Evolutionary conservation across 2,797 vertebrate genomes (phyloP).

Genomic region (Enteromius viviparus): DNA sequence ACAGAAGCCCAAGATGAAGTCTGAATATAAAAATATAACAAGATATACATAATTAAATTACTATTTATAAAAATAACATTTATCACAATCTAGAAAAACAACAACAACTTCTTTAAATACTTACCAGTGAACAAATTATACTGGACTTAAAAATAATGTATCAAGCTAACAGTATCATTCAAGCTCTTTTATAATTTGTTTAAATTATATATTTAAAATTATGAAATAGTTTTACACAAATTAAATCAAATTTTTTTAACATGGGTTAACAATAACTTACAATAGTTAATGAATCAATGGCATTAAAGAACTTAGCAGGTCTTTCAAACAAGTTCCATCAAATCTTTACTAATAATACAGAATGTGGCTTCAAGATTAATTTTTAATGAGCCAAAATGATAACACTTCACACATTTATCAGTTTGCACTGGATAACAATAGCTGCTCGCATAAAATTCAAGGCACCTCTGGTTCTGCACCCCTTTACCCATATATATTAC

Average conservation of each 20-base stretch:
- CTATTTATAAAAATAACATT: neutral
- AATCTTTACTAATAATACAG: neutral
- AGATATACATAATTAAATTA: neutral
- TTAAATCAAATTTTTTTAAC: neutral
- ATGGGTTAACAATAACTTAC: neutral
- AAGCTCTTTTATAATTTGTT: neutral
- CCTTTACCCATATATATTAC: neutral
- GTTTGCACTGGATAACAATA: neutral
- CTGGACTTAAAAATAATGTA: neutral
- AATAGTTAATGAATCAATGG: neutral
- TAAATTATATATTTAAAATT: neutral
- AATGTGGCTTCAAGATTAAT: neutral
- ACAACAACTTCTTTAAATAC: neutral
- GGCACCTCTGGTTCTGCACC: neutral
- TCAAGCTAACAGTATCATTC: neutral
- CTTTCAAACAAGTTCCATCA: neutral
- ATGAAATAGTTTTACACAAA: neutral
- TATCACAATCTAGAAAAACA: too few relatives aligned
- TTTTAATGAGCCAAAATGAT: neutral
- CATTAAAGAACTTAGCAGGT: neutral
- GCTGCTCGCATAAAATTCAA: neutral
- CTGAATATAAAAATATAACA: slow-evolving; percentile 77
- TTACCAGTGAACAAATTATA: neutral
- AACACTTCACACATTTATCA: neutral
- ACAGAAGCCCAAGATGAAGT: slow-evolving; percentile 99